Base-by-base conservation (phyloP, 2,113 vertebrate genomes). In the Blennius ocellaris region DNA sequence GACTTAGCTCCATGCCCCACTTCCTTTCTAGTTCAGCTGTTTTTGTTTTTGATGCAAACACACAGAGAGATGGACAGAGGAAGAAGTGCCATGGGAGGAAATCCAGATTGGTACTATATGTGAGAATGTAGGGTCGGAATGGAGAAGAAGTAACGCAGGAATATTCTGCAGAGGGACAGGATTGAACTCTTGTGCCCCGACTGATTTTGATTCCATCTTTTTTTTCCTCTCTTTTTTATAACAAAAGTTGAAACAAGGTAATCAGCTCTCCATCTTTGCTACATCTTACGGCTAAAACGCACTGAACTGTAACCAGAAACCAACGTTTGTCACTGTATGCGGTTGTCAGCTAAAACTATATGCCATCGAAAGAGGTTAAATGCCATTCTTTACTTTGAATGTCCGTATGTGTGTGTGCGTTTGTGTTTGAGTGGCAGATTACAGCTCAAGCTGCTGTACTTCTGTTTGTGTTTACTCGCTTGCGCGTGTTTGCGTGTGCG, bases 11-110 rank as follows among this genome's bases (percentile, higher is more conserved):
- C 59, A 47, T 52, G 81, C 61, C 81, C 85, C 54, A 90, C 78
- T 91, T 89, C 69, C 73, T 82, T 90, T 89, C 80, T 72, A 84
- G 82, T 79, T 90, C 87, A 90, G 71, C 11, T 5, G 16, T 59
- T 85, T 76, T 84, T 80, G 57, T 82, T 80, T 88, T 83, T 67
- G 54, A 78, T 56, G 53, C 50, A 60, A 65, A 74, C 41, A 78
- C 5, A 59, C 70, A 78, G 57, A 54, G 65, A 78, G 40, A 14
- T 59, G 81, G 83, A 89, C 84, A 65, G 71, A 70, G 52, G 58
- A 61, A 38, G 21, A 30, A 30, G 21, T 30, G 21, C 44, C 15
- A 3, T 62, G 65, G 56, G 70, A 55, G 21, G 49, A 59, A 49
- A 54, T 21, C 8, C 21, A 62, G 69, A 57, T 21, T 21, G 30